phyloP scores from a whole-genome alignment of 2,113 vertebrate species.

The Grantiella picta region DNA sequence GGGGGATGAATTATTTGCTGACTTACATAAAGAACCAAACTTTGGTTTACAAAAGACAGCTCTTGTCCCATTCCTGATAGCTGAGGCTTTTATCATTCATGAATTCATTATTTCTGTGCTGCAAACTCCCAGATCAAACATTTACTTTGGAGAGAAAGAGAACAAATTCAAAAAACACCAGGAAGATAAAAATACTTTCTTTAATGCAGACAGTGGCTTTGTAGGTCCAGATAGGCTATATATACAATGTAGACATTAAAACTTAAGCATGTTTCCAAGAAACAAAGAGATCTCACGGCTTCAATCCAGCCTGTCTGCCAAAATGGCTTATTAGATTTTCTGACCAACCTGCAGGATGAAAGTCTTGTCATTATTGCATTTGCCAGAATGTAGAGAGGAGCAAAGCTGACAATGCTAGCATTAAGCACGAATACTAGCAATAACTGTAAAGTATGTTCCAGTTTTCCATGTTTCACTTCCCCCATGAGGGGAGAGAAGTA shows the following conservation, averaged over 20 bases:
- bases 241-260: neutral
- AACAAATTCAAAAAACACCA: neutral
- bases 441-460: neutral
- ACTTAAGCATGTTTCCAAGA: neutral
- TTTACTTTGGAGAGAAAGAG: neutral
- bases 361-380: neutral
- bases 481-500: neutral
- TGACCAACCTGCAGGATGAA: neutral
- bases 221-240: neutral
- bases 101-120: neutral
- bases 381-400: neutral
- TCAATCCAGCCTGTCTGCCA: neutral
- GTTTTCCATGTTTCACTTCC: neutral
- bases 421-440: neutral
- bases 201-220: neutral
- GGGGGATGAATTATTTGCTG: neutral
- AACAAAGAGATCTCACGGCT: neutral
- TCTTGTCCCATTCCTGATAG: neutral
- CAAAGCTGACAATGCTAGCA: neutral
- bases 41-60: neutral
- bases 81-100: neutral
- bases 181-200: neutral
- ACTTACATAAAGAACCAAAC: neutral
- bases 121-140: neutral
- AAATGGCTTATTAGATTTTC: constrained; percentile 8